Base-by-base conservation (phyloP, 2,888 invertebrate species). In the Nemapogon koenigi region DNA sequence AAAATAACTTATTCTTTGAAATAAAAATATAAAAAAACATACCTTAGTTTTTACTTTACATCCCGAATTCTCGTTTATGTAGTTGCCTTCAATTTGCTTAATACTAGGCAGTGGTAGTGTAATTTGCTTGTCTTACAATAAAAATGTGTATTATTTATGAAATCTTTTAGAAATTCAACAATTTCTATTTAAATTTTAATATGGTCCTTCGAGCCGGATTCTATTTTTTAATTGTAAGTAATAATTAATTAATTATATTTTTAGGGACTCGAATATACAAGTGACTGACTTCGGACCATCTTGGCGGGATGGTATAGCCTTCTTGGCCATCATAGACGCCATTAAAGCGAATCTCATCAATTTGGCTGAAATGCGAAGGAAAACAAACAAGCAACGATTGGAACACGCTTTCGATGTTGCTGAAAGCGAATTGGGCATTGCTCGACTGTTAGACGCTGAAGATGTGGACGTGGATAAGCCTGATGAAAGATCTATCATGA, bases 401-500 rank as follows among this genome's bases (percentile, higher is more conserved):
- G 93, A 96, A 62, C 91, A 93, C 19, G 97, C 97, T 31, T 97
- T 97, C 71, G 88, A 90, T 57, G 88, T 95, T 18, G 97, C 97
- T 15, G 96, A 97, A 75, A 83, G 80, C 39, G 90, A 95, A 58
- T 79, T 97, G 26, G 97, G 96, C 42, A 96, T 97, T 53, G 90
- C 95, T 15, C 84, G 91, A 51, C 81, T 97, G 8, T 75, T 97
- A 38, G 97, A 97, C 63, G 92, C 97, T 3, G 97, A 97, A 75
- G 96, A 96, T 69, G 95, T 96, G 36, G 96, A 97, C 65, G 95
- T 96, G 16, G 89, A 91, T 17, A 92, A 93, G 62, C 97, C 97
- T 3, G 97, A 97, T 67, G 97, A 97, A 66, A 91, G 94, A 71
- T 96, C 95, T 44, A 94, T 97, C 53, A 97, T 97, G 97, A 97